phyloP scores from a whole-genome alignment of 2,113 vertebrate genomes.

The Callopanchax toddi region DNA sequence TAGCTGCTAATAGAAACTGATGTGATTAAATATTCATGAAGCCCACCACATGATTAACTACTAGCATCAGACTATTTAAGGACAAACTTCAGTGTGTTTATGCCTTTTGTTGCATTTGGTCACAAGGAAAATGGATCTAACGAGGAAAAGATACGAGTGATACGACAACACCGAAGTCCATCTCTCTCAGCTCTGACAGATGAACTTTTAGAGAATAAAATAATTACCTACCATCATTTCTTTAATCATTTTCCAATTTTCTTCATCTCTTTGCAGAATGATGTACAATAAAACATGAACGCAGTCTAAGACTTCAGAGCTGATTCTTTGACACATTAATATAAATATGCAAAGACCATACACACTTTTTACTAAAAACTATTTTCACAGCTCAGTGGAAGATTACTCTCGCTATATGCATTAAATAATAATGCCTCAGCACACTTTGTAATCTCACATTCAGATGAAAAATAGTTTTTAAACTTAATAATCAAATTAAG shows the following conservation, averaged over 20 bases:
- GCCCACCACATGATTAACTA: background rate
- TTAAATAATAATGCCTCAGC: background rate
- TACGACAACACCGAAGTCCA: too few species aligned
- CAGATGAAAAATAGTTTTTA: conserved; percentile 16
- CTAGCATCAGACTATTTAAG: too few species aligned
- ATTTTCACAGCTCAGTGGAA: conserved; percentile 8
- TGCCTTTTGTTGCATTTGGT: too few species aligned
- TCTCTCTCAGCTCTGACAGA: too few species aligned
- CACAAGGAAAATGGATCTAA: too few species aligned
- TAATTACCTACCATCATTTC: background rate
- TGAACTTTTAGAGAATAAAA: too few species aligned
- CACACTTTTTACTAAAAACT: background rate
- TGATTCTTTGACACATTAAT: conserved; percentile 3
- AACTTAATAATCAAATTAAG: conserved; percentile 28
- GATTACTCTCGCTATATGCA: conserved; percentile 5
- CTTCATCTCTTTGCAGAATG: background rate
- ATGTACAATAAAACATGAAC: background rate
- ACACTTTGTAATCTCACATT: conserved; percentile 2
- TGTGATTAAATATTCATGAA: conserved; percentile 12
- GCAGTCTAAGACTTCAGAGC: background rate
- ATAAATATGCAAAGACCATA: background rate
- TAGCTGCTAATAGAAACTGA: too few species aligned
- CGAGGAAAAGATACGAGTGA: too few species aligned
- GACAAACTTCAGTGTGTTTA: too few species aligned
- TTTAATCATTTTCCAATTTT: background rate